These are phyloP conservation scores for Cantharis lateralis DNA, from an alignment of 2,888 invertebrate genomes.

Conservation along the genomic window DNA sequence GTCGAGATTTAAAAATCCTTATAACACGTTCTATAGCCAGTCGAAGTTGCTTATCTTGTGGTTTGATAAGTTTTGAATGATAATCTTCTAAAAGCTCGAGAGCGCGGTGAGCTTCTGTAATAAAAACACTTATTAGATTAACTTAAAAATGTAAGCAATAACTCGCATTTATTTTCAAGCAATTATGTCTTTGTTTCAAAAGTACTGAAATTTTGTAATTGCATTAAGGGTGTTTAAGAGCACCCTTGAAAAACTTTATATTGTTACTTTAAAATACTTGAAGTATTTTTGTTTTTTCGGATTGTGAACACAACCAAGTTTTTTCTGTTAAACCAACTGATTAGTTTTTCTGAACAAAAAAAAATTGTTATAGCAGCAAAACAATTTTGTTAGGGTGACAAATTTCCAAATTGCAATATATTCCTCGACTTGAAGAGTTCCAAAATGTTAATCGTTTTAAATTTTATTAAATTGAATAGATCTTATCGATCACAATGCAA, in stretches of 20 bases:
- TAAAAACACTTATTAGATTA: slow-evolving; percentile 41
- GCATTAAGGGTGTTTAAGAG: background rate
- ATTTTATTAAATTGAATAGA: no score
- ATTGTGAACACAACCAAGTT: no score
- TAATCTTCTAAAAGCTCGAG: slow-evolving; percentile 98
- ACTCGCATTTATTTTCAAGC: background rate
- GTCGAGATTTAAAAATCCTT: slow-evolving; percentile 95
- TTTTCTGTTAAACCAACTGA: no score
- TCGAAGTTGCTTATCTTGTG: slow-evolving; percentile 93
- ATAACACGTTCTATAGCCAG: slow-evolving; percentile 97
- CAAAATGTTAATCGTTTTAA: no score
- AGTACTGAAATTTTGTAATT: background rate
- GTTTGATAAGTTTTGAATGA: slow-evolving; percentile 90
- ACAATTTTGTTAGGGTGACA: no score
- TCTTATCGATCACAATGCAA: background rate
- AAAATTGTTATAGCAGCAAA: no score
- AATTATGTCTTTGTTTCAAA: background rate
- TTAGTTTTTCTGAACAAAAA: no score
- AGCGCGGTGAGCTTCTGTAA: slow-evolving; percentile 95
- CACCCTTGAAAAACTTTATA: background rate
- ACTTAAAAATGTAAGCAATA: background rate
- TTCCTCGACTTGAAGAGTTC: no score
- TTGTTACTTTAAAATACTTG: no score
- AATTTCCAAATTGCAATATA: no score
- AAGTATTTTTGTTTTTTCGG: no score